Evolutionary conservation across 2,113 vertebrate genomes (phyloP), one percentile per base, ranked within the genome.

Genomic region (Bungarus multicinctus): DNA sequence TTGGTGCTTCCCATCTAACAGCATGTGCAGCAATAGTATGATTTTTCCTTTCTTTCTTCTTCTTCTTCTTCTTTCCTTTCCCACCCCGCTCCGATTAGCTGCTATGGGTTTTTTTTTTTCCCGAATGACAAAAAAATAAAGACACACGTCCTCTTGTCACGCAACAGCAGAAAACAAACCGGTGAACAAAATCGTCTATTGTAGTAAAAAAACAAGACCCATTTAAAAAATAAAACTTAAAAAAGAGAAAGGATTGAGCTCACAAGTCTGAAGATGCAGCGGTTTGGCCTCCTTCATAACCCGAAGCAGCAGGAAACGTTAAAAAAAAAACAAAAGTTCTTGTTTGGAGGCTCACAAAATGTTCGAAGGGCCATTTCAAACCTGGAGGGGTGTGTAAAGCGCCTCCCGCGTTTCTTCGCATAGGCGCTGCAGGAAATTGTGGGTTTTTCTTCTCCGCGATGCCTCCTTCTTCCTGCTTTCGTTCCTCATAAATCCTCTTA

Each of bases 1-100:
- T 95, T 94, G 96, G 96, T 96, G 96, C 95, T 97, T 97, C 95
- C 95, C 96, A 95, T 95, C 94, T 94, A 95, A 94, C 95, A 95
- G 95, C 94, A 94, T 0, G 5, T 95, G 95, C 47, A 95, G 97
- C 93, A 96, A 96, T 92, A 88, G 93, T 93, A 94, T 94, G 95
- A 94, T 74, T 90, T 94, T 94, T 50, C 95, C 85, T 94, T 57
- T 94, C 95, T 93, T 57, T 94, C 95, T 93, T 12, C 5, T 1
- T 30, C 20, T 53, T 47, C 4, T 58, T 58, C 45, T 45, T 4
- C 45, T 47, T 47, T 47, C 23, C 14, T 18, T 54, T 54, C 23
- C 50, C 39, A 3, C 25, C 52, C 39, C 2, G 7, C 14, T 34
- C 39, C 10, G 20, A 86, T 45, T 9, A 93, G 74, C 55, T 53